phyloP scores from a whole-genome alignment of 2,888 invertebrate genomes.

The Drosophila sordidula region DNA sequence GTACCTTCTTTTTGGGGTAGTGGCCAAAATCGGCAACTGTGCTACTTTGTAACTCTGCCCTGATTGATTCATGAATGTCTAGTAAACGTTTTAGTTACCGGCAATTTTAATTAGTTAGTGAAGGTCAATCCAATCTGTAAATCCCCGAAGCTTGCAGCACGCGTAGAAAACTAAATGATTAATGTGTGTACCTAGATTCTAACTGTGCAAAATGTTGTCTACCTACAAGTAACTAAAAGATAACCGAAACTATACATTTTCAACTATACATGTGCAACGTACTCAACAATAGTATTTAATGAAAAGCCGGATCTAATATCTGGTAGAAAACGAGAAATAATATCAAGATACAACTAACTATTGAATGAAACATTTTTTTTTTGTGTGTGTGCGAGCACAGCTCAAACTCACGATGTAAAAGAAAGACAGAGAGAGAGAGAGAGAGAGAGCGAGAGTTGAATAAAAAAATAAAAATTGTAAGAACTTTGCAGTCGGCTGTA shows the following conservation, averaged over 20 bases:
- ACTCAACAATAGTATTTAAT: slow-evolving; percentile 17
- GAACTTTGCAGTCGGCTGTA: background rate
- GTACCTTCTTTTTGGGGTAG: background rate
- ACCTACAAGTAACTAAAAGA: slow-evolving; percentile 2
- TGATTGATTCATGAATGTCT: slow-evolving; percentile 1
- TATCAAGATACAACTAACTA: background rate
- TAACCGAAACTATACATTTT: slow-evolving; percentile 8
- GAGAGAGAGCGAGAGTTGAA: background rate
- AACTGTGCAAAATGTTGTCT: slow-evolving; percentile 30
- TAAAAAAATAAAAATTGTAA: background rate
- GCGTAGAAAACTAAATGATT: slow-evolving; percentile 36
- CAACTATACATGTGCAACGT: slow-evolving; percentile 1
- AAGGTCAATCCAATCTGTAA: slow-evolving; percentile 4
- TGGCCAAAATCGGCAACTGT: background rate
- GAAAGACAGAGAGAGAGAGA: background rate
- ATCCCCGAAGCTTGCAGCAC: slow-evolving; percentile 54
- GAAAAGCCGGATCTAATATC: background rate
- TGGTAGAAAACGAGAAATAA: background rate
- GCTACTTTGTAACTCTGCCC: slow-evolving; percentile 6
- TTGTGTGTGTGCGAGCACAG: slow-evolving; percentile 27
- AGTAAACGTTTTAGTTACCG: slow-evolving; percentile 32
- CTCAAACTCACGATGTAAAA: slow-evolving; percentile 31
- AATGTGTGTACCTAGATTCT: slow-evolving; percentile 58
- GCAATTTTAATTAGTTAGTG: slow-evolving; percentile 44
- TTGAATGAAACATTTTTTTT: slow-evolving; percentile 11